Conservation (phyloP, 1,140 invertebrate genomes). For the Tyrophagus putrescentiae region DNA sequence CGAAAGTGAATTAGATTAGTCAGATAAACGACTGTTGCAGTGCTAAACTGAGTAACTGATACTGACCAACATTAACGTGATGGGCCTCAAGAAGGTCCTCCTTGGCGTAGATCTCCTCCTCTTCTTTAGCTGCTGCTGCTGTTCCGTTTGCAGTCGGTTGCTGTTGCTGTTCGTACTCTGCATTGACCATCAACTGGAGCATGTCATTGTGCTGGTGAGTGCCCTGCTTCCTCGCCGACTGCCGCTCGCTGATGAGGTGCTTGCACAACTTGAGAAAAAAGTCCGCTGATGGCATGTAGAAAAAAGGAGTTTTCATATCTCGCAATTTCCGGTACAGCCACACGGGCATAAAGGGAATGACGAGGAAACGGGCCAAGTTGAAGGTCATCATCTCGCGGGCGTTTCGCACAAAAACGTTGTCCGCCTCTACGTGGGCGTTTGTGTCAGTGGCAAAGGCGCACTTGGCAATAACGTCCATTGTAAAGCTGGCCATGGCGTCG, state of each 20-base stretch:
- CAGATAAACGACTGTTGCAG: background rate
- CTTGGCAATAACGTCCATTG: constrained; percentile 44
- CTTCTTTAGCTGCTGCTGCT: background rate
- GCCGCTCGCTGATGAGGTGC: constrained; percentile 9
- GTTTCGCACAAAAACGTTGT: constrained; percentile 32
- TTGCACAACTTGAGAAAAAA: background rate
- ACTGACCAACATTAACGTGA: constrained; percentile 9
- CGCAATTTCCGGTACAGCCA: background rate
- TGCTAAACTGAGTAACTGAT: background rate
- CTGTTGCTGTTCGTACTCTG: background rate
- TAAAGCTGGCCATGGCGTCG: constrained; percentile 10
- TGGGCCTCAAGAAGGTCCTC: background rate
- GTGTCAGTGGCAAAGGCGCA: constrained; percentile 40
- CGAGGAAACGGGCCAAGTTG: background rate
- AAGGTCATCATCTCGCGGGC: constrained; percentile 26
- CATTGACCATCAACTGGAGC: constrained; percentile 6
- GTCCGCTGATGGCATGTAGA: background rate
- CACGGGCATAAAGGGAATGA: background rate
- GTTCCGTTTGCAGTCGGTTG: too few species aligned
- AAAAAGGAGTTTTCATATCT: background rate
- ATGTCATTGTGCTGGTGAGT: background rate
- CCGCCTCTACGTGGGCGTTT: constrained; percentile 39
- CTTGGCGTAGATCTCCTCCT: background rate
- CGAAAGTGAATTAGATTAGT: background rate
- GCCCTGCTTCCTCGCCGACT: background rate